These are phyloP conservation scores for Anolis apletophallus DNA, from an alignment of 2,797 vertebrate species.

Conservation along the genomic window DNA sequence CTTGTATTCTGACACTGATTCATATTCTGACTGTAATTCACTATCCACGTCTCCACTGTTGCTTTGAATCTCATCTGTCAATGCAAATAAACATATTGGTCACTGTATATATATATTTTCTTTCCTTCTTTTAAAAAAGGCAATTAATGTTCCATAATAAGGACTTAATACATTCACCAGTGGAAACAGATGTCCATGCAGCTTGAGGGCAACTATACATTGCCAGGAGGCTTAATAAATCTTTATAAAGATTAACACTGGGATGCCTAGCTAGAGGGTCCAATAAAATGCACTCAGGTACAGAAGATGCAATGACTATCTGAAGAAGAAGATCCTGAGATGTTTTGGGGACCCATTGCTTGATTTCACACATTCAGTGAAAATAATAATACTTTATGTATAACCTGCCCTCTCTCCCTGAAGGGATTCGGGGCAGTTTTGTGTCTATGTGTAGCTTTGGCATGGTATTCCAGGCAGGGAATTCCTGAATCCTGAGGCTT, in stretches of 20 bases:
- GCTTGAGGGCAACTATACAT: no score
- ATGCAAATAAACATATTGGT: not conserved
- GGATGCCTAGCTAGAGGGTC: not conserved
- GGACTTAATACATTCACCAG: not conserved
- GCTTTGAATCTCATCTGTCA: not conserved
- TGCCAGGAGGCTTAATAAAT: not conserved
- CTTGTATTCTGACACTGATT: conserved; percentile 7
- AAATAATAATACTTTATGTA: no score
- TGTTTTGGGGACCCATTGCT: not conserved
- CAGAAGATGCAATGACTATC: not conserved
- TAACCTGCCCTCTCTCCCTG: no score
- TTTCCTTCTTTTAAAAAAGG: not conserved
- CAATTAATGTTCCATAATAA: not conserved
- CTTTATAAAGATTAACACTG: not conserved
- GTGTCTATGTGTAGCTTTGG: not conserved
- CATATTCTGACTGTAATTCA: not conserved
- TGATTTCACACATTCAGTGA: not conserved
- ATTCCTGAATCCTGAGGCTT: no score
- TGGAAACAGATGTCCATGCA: not conserved
- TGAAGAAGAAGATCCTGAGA: not conserved
- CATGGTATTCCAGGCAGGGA: not conserved
- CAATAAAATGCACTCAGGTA: not conserved
- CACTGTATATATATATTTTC: not conserved
- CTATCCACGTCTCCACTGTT: not conserved
- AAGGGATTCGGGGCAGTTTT: no score